These are phyloP conservation scores for Molanna angustata DNA, from an alignment of 2,888 invertebrate genomes.

Conservation along the genomic window DNA sequence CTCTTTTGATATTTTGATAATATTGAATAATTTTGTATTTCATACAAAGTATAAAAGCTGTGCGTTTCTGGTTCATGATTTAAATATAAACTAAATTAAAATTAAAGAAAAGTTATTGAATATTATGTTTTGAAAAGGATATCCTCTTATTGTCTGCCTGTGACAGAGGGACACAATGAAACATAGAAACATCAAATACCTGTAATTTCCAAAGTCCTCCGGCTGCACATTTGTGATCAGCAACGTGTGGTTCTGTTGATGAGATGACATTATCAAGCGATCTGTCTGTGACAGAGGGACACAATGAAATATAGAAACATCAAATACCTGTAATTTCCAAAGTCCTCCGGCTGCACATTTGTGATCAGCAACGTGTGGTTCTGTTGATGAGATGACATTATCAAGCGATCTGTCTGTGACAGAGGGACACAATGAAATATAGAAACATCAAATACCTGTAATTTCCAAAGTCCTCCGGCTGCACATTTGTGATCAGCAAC, in stretches of 20 bases:
- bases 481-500: slow-evolving; percentile 57
- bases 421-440: too few species aligned
- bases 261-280: slow-evolving; percentile 64
- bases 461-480: slow-evolving; percentile 68
- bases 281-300: slow-evolving; percentile 65
- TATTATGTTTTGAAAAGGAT: too few species aligned
- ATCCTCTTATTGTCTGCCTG: too few species aligned
- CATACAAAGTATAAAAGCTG: too few species aligned
- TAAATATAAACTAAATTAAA: too few species aligned
- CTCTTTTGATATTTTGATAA: too few species aligned
- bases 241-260: slow-evolving; percentile 67
- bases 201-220: slow-evolving; percentile 70
- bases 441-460: slow-evolving; percentile 55
- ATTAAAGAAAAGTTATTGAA: too few species aligned
- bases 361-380: slow-evolving; percentile 60
- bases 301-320: too few species aligned
- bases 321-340: slow-evolving; percentile 64
- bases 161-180: slow-evolving; percentile 61
- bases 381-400: slow-evolving; percentile 67
- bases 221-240: slow-evolving; percentile 59
- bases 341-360: slow-evolving; percentile 67
- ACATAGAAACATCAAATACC: slow-evolving; percentile 46
- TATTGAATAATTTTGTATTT: too few species aligned
- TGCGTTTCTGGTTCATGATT: too few species aligned
- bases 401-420: slow-evolving; percentile 64